Evolutionary conservation across 1,140 invertebrate species (phyloP).

Genomic region (Eciton burchellii): DNA sequence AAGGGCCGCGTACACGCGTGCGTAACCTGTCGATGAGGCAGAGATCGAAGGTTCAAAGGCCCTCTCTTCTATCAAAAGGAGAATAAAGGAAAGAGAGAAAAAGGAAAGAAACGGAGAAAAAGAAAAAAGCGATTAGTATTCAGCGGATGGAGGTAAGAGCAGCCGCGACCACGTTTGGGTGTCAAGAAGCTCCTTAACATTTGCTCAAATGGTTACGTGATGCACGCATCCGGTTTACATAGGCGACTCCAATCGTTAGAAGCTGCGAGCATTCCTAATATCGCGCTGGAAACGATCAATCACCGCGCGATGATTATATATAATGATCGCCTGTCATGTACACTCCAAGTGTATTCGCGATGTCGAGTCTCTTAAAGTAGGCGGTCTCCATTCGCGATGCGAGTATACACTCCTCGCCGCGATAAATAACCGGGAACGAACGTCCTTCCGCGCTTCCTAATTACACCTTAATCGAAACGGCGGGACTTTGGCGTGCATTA

Average conservation of each 20-base stretch:
- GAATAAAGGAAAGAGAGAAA: no score
- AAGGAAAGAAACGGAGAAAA: no score
- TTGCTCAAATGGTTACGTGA: conserved; percentile 21
- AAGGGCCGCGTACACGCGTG: conserved; percentile 64
- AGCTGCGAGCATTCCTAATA: conserved; percentile 21
- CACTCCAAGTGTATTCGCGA: conserved; percentile 31
- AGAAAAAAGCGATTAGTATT: conserved; percentile 65
- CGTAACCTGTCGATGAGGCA: conserved; percentile 68
- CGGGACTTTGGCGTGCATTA: not conserved
- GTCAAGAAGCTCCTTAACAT: conserved; percentile 27
- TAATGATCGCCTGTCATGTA: conserved; percentile 25
- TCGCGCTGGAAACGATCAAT: conserved; percentile 35
- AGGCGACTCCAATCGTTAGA: conserved; percentile 1
- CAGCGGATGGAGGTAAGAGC: conserved; percentile 25
- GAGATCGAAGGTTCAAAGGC: conserved; percentile 57
- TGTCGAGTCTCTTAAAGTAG: conserved; percentile 31
- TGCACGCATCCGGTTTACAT: conserved; percentile 26
- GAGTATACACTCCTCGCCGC: conserved; percentile 13
- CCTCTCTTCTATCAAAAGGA: conserved; percentile 45
- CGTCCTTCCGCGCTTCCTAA: not conserved
- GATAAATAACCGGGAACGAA: conserved; percentile 26
- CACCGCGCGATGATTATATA: conserved; percentile 37
- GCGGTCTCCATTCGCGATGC: conserved; percentile 27
- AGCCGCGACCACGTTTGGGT: conserved; percentile 6
- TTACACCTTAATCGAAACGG: not conserved